phyloP scores from a whole-genome alignment of 1,140 invertebrate species.

The Zophobas atratus region DNA sequence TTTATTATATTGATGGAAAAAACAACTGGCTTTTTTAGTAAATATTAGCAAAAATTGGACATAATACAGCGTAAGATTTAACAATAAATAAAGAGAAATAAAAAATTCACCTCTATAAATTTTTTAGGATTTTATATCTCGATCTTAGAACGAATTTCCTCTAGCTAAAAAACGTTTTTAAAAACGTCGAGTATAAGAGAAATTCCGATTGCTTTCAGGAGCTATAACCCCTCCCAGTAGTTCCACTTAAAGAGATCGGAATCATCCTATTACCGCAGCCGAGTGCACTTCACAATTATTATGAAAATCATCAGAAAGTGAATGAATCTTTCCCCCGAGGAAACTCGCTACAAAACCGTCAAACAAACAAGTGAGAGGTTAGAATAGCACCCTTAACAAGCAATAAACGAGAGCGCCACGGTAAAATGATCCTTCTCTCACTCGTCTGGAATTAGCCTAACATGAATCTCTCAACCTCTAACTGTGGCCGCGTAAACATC shows the following conservation, averaged over 20 bases:
- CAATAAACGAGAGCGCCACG: constrained; percentile 56
- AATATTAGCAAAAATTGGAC: too few relatives aligned
- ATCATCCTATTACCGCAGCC: not conserved
- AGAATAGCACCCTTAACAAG: constrained; percentile 60
- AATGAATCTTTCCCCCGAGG: constrained; percentile 41
- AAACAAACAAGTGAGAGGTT: constrained; percentile 56
- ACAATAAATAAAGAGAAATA: too few relatives aligned
- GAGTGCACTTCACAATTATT: constrained; percentile 42
- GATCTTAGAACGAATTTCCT: too few relatives aligned
- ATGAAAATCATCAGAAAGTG: constrained; percentile 44
- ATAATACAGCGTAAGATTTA: too few relatives aligned
- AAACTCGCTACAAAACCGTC: constrained; percentile 45
- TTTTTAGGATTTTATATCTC: too few relatives aligned
- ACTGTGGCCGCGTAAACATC: constrained; percentile 53
- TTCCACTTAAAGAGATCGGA: not conserved
- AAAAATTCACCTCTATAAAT: too few relatives aligned
- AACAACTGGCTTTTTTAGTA: too few relatives aligned
- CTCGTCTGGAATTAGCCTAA: constrained; percentile 56
- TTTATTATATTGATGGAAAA: too few relatives aligned
- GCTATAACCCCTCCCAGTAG: not conserved
- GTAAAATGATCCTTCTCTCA: constrained; percentile 58
- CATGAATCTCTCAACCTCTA: constrained; percentile 57
- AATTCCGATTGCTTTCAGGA: too few relatives aligned
- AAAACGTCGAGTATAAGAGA: too few relatives aligned
- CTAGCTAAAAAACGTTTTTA: too few relatives aligned